These are phyloP conservation scores for Buteo buteo DNA, from an alignment of 2,113 vertebrate genomes.

Conservation along the genomic window DNA sequence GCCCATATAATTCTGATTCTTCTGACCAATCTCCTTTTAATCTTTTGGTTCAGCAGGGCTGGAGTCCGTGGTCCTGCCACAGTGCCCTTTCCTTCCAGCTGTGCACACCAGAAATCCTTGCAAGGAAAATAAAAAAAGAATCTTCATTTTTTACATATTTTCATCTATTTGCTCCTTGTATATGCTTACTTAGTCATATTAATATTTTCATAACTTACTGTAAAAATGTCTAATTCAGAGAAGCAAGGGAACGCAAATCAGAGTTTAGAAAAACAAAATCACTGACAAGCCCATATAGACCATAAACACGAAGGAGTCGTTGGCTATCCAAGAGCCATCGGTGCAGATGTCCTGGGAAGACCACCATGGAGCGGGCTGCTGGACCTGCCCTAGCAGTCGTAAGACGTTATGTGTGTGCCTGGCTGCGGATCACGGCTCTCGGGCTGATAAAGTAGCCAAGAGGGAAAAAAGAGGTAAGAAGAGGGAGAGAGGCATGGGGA, in stretches of 20 bases:
- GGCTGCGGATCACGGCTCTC: accelerated
- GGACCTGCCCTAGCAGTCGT: accelerated
- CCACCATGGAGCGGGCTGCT: background rate
- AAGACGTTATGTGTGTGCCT: accelerated
- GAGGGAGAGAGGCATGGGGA: accelerated
- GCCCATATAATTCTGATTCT: background rate
- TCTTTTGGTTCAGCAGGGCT: background rate
- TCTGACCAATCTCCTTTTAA: background rate
- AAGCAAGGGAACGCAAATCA: accelerated
- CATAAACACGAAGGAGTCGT: accelerated
- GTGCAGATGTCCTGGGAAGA: background rate
- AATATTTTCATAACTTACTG: background rate
- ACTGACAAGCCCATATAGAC: background rate
- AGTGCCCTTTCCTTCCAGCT: background rate
- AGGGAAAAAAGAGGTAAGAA: background rate
- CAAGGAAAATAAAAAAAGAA: background rate
- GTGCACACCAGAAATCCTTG: background rate
- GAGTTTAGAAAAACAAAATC: background rate
- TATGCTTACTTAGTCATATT: background rate
- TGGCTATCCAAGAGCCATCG: background rate
- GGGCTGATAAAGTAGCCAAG: background rate
- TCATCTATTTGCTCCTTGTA: background rate
- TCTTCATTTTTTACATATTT: background rate
- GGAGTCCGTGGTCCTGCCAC: background rate
- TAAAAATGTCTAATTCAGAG: background rate